Evolutionary conservation across 2,888 invertebrate genomes (phyloP).

Genomic region (Venusia cambrica): DNA sequence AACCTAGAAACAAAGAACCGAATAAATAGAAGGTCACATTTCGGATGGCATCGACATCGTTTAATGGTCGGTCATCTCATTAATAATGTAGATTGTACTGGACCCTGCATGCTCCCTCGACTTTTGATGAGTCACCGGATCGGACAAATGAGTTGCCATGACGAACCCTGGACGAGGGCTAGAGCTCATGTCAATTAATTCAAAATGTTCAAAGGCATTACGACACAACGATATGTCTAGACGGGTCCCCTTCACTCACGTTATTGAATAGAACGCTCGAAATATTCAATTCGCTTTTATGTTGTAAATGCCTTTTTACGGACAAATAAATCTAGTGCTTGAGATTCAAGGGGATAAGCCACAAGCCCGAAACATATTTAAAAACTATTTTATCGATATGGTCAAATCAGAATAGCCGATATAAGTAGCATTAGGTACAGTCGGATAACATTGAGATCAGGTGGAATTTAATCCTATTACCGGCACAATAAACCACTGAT

Average conservation of each 20-base stretch:
- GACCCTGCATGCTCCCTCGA: constrained; percentile 42
- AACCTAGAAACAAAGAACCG: constrained; percentile 22
- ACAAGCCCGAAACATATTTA: constrained; percentile 17
- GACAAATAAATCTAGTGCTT: constrained; percentile 11
- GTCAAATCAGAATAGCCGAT: constrained; percentile 32
- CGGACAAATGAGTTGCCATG: constrained; percentile 58
- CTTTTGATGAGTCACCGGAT: constrained; percentile 61
- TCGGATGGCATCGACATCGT: constrained; percentile 20
- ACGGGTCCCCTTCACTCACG: constrained; percentile 26
- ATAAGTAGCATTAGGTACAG: constrained; percentile 24
- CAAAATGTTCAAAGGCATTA: constrained; percentile 38
- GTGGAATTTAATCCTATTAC: constrained; percentile 55
- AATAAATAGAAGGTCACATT: constrained; percentile 20
- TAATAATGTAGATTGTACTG: constrained; percentile 41
- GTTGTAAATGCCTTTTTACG: constrained; percentile 9
- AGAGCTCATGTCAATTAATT: constrained; percentile 55
- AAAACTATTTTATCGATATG: constrained; percentile 22
- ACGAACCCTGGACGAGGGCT: constrained; percentile 44
- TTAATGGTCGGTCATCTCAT: constrained; percentile 52
- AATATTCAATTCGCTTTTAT: constrained; percentile 13
- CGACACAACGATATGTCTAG: constrained; percentile 38
- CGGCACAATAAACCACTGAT: constrained; percentile 49
- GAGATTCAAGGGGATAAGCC: constrained; percentile 11
- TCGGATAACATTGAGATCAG: constrained; percentile 44
- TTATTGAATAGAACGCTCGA: constrained; percentile 31